Base-by-base conservation (phyloP, 35 echinoderm and acorn worm species). In the Lytechinus variegatus region DNA sequence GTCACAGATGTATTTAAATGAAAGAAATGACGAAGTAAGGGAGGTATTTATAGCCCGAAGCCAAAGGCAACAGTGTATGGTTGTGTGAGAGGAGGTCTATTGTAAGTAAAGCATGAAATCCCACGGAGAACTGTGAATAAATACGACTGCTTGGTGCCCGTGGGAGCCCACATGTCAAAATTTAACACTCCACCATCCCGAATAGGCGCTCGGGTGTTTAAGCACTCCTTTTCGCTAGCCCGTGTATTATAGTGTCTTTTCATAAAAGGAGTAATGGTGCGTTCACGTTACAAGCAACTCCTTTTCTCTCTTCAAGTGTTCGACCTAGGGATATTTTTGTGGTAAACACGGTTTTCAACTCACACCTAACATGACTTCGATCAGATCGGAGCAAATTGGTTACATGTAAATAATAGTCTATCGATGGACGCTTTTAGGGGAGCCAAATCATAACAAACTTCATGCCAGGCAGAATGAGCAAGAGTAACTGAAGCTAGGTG, bases 201-300 rank as follows among this genome's bases (percentile, higher is more conserved):
- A 54, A 55, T 57, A 54, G 53, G 55, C 92, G 55, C 92, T 93
- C 92, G 12, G 27, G 54, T 93, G 92, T 93, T 93, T 57, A 93
- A 93, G 21, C 54, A 57, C 92, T 57, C 92, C 33, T 93, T 54
- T 93, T 33, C 53, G 28, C 92, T 93, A 0, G 27, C 92, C 53
- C 92, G 92, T 93, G 92, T 93, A 93, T 93, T 93, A 93, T 93
- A 54, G 92, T 93, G 53, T 93, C 92, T 93, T 93, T 93, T 93
- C 54, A 93, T 93, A 93, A 93, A 93, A 27, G 92, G 92, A 93
- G 92, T 93, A 93, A 93, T 93, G 52, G 92, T 93, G 92, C 92
- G 92, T 93, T 93, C 92, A 93, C 92, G 92, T 93, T 93, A 93
- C 92, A 93, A 93, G 92, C 53, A 93, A 55, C 92, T 93, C 92